Evolutionary conservation across 2,797 vertebrate genomes (phyloP), one percentile per base, ranked within the genome.

Genomic region (Zonotrichia albicollis): DNA sequence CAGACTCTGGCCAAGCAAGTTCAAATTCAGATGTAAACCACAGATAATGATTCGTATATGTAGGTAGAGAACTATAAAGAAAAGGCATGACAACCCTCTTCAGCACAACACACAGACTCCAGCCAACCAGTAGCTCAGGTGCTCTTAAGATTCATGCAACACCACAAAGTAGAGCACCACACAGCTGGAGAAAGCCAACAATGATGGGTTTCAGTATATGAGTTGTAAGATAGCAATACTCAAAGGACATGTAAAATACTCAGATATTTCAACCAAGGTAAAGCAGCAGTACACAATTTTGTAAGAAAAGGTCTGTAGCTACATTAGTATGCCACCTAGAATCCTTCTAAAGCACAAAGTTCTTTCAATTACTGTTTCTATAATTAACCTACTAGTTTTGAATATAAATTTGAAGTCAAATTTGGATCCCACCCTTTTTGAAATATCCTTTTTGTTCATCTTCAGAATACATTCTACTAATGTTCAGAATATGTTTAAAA

Each of bases 161-260:
- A 82, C 14, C 71, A 75, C 18, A 66, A 81, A 68, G 42, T 6
- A 92, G 9, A 80, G 22, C 27, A 87, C 4, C 25, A 61, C 13
- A n/a, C 3, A 78, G n/a, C 36, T 32, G 6, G 38, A 26, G 43
- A 43, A 64, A 43, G 26, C 4, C 0, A n/a, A 3, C 12, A 40
- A 87, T 48, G 18, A 64, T 32, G 8, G 9, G 14, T 36, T 75
- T 76, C 54, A 73, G 15, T 19, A 46, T 10, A 61, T 36, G 20
- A 82, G 12, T 10, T 70, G 20, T 29, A 70, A 57, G 46, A 79
- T 46, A 21, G 29, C 58, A 81, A 20, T 32, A 62, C 15, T 36
- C 54, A 58, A 70, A 86, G 25, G n/a, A 73, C 23, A 60, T 10
- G 14, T 55, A 78, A 62, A 81, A 90, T 55, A n/a, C 10, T 40